A percentile compares a stretch with the other conserved stretches of the same genome.
Evolutionary conservation across 2,113 vertebrate species (phyloP).

Genomic region (Tachuris rubrigastra): DNA sequence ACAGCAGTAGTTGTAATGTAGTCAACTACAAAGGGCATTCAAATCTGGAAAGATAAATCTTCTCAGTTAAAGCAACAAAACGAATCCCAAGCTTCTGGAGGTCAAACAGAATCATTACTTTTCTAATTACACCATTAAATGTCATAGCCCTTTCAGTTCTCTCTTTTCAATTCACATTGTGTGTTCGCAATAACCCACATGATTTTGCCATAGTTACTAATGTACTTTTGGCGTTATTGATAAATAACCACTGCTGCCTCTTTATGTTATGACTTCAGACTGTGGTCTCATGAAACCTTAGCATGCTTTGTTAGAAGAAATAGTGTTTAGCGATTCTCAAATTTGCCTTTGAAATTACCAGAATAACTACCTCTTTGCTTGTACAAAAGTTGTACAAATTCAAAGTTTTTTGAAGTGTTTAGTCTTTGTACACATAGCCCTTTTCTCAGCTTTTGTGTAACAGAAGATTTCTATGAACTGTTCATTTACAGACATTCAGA

Average conservation of each 20-base stretch:
- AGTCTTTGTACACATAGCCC: background rate
- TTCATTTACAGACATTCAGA: background rate
- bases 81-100: background rate
- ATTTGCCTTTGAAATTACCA: background rate
- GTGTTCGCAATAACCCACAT: background rate
- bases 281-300: background rate
- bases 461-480: background rate
- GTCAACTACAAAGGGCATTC: background rate
- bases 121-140: background rate
- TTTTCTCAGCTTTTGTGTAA: background rate
- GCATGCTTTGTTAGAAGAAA: background rate
- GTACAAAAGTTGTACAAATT: background rate
- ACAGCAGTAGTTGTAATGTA: background rate
- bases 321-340: background rate
- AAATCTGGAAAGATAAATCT: constrained; percentile 6
- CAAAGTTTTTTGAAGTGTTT: background rate
- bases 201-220: background rate
- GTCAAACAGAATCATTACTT: background rate
- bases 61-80: background rate
- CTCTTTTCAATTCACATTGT: background rate
- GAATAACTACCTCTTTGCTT: background rate
- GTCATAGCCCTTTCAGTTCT: background rate
- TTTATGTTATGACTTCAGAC: background rate
- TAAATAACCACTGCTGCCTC: background rate
- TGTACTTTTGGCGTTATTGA: background rate